These are phyloP conservation scores for Phyllopteryx taeniolatus DNA, from an alignment of 2,113 vertebrate species.

Conservation along the genomic window DNA sequence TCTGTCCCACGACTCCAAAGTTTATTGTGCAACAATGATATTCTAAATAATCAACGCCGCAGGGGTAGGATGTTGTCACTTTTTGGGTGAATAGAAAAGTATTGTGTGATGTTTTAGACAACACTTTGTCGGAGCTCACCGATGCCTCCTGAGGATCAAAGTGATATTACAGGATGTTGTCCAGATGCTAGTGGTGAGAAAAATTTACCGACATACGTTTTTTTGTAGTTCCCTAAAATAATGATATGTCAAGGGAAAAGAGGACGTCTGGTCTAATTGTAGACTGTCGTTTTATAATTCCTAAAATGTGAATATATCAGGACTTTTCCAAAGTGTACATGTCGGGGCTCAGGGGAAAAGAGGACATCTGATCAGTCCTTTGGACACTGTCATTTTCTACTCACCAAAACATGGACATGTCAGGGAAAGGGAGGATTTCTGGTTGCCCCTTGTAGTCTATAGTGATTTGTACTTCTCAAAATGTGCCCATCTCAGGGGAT, in stretches of 20 bases:
- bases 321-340: too few relatives aligned
- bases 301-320: too few relatives aligned
- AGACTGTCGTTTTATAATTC: too few relatives aligned
- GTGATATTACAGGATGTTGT: neutral
- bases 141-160: neutral
- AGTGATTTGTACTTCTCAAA: neutral
- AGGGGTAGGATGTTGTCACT: slow-evolving; percentile 11
- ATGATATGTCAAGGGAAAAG: neutral
- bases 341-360: too few relatives aligned
- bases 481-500: neutral
- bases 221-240: neutral
- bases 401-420: too few relatives aligned
- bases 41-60: slow-evolving; percentile 27
- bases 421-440: neutral
- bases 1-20: neutral
- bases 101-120: neutral
- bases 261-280: too few relatives aligned
- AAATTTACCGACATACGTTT: neutral
- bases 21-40: slow-evolving; percentile 7
- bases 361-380: too few relatives aligned
- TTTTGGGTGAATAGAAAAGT: neutral
- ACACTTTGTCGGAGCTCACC: neutral
- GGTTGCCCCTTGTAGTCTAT: too few relatives aligned
- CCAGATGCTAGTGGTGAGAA: neutral
- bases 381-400: too few relatives aligned